These are phyloP conservation scores for Mustela nigripes DNA, from an alignment of 2,113 vertebrate genomes.

Conservation along the genomic window DNA sequence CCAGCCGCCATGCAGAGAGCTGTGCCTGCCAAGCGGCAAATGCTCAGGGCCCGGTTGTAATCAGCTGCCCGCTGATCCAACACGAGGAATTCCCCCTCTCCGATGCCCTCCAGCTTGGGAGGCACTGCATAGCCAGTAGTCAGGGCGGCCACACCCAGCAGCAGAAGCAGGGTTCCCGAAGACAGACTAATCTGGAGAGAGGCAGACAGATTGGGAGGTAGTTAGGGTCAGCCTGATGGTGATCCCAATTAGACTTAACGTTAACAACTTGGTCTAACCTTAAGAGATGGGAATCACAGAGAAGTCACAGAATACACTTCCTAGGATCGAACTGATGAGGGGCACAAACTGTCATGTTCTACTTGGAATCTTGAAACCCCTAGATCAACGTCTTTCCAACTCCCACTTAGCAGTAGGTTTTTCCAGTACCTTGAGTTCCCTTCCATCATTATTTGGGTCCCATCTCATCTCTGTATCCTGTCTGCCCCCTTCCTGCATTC, in stretches of 20 bases:
- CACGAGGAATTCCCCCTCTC: constrained; percentile 79
- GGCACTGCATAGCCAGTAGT: constrained; percentile 80
- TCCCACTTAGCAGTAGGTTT: not conserved
- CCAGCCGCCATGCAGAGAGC: constrained; percentile 60
- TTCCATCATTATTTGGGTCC: not conserved
- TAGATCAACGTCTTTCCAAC: not conserved
- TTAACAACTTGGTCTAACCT: not conserved
- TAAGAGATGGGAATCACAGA: not conserved
- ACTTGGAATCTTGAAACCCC: not conserved
- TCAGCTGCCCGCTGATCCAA: constrained; percentile 78
- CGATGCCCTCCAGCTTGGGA: constrained; percentile 83
- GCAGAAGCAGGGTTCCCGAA: constrained; percentile 77
- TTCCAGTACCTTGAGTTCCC: not conserved
- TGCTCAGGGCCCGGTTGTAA: constrained; percentile 81
- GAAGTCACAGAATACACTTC: not conserved
- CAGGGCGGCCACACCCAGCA: constrained; percentile 79
- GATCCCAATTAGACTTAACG: not conserved
- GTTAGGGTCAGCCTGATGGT: not conserved
- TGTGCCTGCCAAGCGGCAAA: constrained; percentile 79
- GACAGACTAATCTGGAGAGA: constrained; percentile 82
- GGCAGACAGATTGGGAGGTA: not conserved
- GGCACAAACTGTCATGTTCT: not conserved
- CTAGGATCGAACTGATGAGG: not conserved
- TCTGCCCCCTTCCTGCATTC: not conserved
- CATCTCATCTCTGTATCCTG: not conserved